Evolutionary conservation across 2,888 invertebrate genomes (phyloP).

Genomic region (Ennomos quercinarius): DNA sequence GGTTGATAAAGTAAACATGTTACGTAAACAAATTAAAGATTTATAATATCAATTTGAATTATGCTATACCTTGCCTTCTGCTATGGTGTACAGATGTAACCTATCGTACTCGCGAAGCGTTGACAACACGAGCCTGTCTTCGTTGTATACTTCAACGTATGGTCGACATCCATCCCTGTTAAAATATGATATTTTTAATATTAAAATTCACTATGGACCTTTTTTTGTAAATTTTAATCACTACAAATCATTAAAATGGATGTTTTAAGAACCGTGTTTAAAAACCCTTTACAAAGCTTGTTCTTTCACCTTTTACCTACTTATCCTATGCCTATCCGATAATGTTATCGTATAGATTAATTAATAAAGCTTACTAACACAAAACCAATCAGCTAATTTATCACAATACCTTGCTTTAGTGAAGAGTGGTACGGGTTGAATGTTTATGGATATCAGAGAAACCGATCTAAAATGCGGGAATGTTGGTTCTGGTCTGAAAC

Average conservation of each 20-base stretch:
- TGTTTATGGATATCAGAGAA: conserved; percentile 91
- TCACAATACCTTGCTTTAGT: conserved; percentile 91
- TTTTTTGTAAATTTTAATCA: too few relatives aligned
- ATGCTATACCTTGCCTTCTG: conserved; percentile 88
- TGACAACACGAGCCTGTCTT: conserved; percentile 92
- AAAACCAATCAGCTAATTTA: not conserved
- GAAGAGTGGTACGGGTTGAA: conserved; percentile 96
- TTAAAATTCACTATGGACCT: not conserved
- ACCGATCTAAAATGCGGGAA: conserved; percentile 94
- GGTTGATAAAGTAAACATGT: too few relatives aligned
- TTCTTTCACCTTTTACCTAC: too few relatives aligned
- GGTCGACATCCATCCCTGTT: conserved; percentile 96
- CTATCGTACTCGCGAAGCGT: conserved; percentile 96
- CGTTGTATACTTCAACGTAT: conserved; percentile 95
- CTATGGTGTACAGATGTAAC: conserved; percentile 90
- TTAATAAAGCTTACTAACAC: too few relatives aligned
- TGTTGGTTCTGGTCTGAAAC: conserved; percentile 86
- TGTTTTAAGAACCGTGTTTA: too few relatives aligned
- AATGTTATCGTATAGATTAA: too few relatives aligned
- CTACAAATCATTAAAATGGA: too few relatives aligned
- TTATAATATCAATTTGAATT: conserved; percentile 27
- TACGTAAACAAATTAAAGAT: too few relatives aligned
- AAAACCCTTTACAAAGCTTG: too few relatives aligned
- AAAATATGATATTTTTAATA: conserved; percentile 32
- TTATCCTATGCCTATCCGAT: too few relatives aligned